Percentiles rank a stretch among this genome's conserved stretches.
These are phyloP conservation scores for Eupeodes luniger DNA, from an alignment of 2,888 invertebrate genomes.

Conservation along the genomic window DNA sequence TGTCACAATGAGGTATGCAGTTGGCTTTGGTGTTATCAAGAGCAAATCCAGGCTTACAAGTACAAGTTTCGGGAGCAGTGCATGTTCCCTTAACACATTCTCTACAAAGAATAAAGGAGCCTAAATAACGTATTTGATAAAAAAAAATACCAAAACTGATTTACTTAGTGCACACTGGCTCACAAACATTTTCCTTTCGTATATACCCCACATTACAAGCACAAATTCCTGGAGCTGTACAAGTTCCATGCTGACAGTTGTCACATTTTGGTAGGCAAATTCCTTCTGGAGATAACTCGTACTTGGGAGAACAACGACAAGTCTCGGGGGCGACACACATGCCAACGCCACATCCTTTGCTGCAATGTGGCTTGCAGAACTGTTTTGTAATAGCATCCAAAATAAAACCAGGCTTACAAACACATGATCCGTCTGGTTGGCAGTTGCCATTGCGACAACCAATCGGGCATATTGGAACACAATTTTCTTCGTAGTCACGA, in stretches of 20 bases:
- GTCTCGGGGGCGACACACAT: conserved; percentile 81
- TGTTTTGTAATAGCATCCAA: conserved; percentile 81
- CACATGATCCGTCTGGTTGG: conserved; percentile 80
- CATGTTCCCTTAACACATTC: conserved; percentile 83
- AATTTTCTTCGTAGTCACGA: conserved; percentile 82
- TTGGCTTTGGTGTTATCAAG: conserved; percentile 81
- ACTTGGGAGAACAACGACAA: conserved; percentile 80
- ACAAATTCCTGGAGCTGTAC: conserved; percentile 87
- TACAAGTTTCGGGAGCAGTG: conserved; percentile 83
- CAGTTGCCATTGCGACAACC: conserved; percentile 87
- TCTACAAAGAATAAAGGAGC: conserved; percentile 57
- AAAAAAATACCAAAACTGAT: conserved; percentile 32
- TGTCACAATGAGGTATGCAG: conserved; percentile 86
- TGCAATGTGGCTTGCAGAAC: conserved; percentile 81
- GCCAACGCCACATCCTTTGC: conserved; percentile 80
- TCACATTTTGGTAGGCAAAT: conserved; percentile 84
- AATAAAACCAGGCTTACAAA: conserved; percentile 81
- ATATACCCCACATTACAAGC: conserved; percentile 86
- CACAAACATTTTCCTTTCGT: conserved; percentile 82
- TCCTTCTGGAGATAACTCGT: conserved; percentile 78
- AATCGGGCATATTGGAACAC: conserved; percentile 88
- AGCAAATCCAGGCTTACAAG: conserved; percentile 80
- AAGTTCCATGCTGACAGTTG: conserved; percentile 85
- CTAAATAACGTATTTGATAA: neutral
- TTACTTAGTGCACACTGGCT: conserved; percentile 82